These are phyloP conservation scores for Cataglyphis hispanica DNA, from an alignment of 1,140 invertebrate genomes.

Conservation along the genomic window DNA sequence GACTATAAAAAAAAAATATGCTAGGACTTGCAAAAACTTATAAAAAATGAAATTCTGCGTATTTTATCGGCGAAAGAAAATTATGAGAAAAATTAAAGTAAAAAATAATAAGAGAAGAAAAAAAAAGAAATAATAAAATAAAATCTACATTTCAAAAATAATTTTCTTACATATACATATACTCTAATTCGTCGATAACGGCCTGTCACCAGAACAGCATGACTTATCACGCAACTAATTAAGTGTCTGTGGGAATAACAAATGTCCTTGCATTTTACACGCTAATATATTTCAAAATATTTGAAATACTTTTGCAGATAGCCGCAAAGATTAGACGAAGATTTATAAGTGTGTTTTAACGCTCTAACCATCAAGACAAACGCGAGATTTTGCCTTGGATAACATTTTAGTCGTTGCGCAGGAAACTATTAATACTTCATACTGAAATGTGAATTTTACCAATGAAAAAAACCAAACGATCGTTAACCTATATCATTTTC, in stretches of 20 bases:
- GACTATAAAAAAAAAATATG: neutral
- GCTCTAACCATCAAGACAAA: neutral
- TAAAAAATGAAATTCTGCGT: neutral
- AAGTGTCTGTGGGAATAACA: neutral
- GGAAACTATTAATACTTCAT: neutral
- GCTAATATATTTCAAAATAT: constrained; percentile 46
- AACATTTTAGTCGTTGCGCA: constrained; percentile 32
- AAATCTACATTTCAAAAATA: neutral
- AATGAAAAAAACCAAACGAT: neutral
- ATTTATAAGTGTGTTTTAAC: constrained; percentile 6
- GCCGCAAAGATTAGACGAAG: neutral
- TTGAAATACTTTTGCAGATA: constrained; percentile 5
- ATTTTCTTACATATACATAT: neutral
- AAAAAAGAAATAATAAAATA: neutral
- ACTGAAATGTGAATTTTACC: neutral
- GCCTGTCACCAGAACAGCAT: neutral
- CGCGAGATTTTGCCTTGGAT: constrained; percentile 20
- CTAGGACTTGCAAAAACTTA: neutral
- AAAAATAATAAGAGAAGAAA: neutral
- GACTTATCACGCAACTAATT: constrained; percentile 27
- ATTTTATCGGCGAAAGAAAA: neutral
- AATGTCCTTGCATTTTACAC: neutral
- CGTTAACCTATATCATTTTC: neutral
- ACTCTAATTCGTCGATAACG: constrained; percentile 27
- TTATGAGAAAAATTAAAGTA: neutral